Percentiles rank a stretch among this genome's conserved stretches.
phyloP scores from a whole-genome alignment of 2,113 vertebrate genomes.

The Campylomormyrus tamandua region DNA sequence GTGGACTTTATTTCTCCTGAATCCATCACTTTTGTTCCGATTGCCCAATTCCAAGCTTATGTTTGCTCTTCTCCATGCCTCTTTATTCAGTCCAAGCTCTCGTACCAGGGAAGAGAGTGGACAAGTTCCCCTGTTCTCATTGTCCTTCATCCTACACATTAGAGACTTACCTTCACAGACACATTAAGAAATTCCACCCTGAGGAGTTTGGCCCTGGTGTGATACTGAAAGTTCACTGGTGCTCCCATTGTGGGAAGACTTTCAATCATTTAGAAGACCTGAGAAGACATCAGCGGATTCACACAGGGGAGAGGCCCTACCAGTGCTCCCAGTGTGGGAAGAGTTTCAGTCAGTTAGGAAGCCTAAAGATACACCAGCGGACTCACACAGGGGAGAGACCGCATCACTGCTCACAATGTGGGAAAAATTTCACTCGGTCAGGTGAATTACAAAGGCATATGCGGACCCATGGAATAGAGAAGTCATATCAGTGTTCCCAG shows the following conservation, averaged over 20 bases:
- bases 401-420: not conserved
- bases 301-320: no score
- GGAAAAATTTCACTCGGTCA: not conserved
- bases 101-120: not conserved
- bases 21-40: no score
- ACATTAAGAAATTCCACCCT: not conserved
- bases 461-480: not conserved
- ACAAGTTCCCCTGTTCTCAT: not conserved
- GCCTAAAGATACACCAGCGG: not conserved
- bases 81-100: not conserved
- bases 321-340: not conserved
- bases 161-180: not conserved
- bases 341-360: not conserved
- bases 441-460: not conserved
- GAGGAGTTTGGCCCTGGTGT: not conserved
- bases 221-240: not conserved
- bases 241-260: not conserved
- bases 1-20: no score
- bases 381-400: not conserved
- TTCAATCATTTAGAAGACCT: not conserved
- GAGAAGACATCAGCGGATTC: not conserved
- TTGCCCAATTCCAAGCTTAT: no score
- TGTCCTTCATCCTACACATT: not conserved
- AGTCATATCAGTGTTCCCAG: not conserved
- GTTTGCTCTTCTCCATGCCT: no score